Percentiles rank a stretch among this genome's conserved stretches.
Evolutionary conservation across 2,888 invertebrate genomes (phyloP).

Genomic region (Vanessa cardui): DNA sequence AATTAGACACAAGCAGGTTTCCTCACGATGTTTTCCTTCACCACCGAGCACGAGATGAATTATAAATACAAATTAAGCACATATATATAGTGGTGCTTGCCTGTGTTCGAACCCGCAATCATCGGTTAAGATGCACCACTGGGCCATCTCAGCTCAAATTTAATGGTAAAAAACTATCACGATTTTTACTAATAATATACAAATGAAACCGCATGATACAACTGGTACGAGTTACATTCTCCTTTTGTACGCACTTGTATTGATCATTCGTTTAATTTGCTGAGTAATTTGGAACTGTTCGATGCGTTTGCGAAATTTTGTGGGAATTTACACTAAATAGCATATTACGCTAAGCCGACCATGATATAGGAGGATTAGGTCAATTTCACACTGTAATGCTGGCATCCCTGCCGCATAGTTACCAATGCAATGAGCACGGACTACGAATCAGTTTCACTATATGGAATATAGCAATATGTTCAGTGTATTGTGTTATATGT

Average conservation of each 20-base stretch:
- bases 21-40: too few species aligned
- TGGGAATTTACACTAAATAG: constrained; percentile 8
- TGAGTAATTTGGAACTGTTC: constrained; percentile 1
- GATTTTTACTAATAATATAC: too few species aligned
- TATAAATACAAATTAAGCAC: too few species aligned
- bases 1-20: too few species aligned
- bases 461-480: not conserved
- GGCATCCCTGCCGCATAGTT: not conserved
- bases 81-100: too few species aligned
- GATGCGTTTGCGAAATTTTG: constrained; percentile 5
- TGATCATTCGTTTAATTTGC: constrained; percentile 3
- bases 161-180: too few species aligned
- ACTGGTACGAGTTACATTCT: not conserved
- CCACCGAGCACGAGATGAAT: too few species aligned
- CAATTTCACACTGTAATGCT: constrained; percentile 23
- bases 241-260: not conserved
- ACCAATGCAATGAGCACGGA: not conserved
- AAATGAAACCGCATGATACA: too few species aligned
- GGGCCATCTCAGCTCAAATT: too few species aligned
- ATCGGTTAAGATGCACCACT: too few species aligned
- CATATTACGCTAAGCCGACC: constrained; percentile 7
- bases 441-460: not conserved
- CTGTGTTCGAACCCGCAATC: too few species aligned
- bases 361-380: constrained; percentile 13
- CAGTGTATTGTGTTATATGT: too few species aligned